Evolutionary conservation across 92 coral and sea anemone species (phyloP).

Genomic region (Palythoa grandis): DNA sequence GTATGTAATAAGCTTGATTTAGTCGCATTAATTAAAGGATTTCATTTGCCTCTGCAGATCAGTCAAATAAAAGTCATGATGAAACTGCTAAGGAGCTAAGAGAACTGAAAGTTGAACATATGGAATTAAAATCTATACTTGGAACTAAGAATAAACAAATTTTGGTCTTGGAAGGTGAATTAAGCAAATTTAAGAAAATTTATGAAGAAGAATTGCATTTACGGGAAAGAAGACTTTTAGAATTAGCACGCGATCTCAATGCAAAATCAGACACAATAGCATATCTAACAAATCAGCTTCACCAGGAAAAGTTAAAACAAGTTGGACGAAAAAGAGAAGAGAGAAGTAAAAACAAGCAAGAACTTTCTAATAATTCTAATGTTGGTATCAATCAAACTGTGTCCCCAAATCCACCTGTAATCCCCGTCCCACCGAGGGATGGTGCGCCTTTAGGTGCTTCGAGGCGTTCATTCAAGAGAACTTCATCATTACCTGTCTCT

Average conservation of each 20-base stretch:
- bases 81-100: slow-evolving; percentile 64
- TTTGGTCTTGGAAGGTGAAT: slow-evolving; percentile 75
- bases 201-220: slow-evolving; percentile 66
- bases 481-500: slow-evolving; percentile 76
- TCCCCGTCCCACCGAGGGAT: slow-evolving; percentile 90
- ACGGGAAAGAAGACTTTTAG: slow-evolving; percentile 68
- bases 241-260: slow-evolving; percentile 83
- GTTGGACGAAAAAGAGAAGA: slow-evolving; percentile 57
- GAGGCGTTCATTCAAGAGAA: slow-evolving; percentile 73
- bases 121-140: slow-evolving; percentile 78
- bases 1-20: too few species aligned
- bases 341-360: slow-evolving; percentile 34
- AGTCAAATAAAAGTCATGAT: slow-evolving; percentile 52
- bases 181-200: slow-evolving; percentile 69
- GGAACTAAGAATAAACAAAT: slow-evolving; percentile 78
- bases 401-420: slow-evolving; percentile 37
- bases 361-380: slow-evolving; percentile 29
- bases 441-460: slow-evolving; percentile 64
- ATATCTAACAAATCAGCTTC: slow-evolving; percentile 92
- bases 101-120: slow-evolving; percentile 71
- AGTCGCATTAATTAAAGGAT: neutral
- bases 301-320: slow-evolving; percentile 76
- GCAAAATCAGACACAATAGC: slow-evolving; percentile 92
- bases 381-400: slow-evolving; percentile 17
- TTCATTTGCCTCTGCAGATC: slow-evolving; percentile 53